Conservation (phyloP, 2,888 invertebrate genomes). For the Callyntrura guangdongensis region DNA sequence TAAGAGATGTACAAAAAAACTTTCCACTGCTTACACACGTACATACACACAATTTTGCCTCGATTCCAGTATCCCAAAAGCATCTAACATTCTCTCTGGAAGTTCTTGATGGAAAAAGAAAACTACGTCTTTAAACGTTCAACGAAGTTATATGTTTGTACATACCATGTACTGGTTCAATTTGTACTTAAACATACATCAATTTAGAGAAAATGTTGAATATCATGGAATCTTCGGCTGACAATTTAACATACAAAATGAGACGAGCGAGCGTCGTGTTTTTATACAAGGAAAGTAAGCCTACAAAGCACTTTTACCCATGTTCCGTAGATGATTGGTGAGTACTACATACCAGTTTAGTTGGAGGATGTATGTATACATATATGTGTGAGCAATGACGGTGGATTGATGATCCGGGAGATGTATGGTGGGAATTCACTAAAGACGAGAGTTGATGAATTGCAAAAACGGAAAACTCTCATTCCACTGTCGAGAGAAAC, state of each 20-base stretch:
- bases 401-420: conserved; percentile 85
- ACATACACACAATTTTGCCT: neutral
- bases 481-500: conserved; percentile 83
- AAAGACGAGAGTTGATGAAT: conserved; percentile 85
- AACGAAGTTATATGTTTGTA: neutral
- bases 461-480: conserved; percentile 85
- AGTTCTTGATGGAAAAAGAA: neutral
- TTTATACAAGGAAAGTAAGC: conserved; percentile 38
- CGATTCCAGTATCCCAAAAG: neutral
- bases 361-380: no score
- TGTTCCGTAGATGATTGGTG: conserved; percentile 38
- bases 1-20: conserved; percentile 45
- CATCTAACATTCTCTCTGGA: neutral
- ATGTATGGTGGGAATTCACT: conserved; percentile 85
- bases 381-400: conserved; percentile 57
- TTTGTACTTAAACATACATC: conserved; percentile 62
- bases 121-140: no score
- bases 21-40: neutral
- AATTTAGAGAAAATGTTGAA: conserved; percentile 68
- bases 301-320: conserved; percentile 26
- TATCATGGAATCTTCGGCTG: conserved; percentile 75
- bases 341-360: neutral
- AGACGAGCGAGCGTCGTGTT: neutral
- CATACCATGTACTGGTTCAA: conserved; percentile 37
- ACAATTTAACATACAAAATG: conserved; percentile 68